Conservation (phyloP, 2,797 vertebrate species). For the Emydoidea blandingii region DNA sequence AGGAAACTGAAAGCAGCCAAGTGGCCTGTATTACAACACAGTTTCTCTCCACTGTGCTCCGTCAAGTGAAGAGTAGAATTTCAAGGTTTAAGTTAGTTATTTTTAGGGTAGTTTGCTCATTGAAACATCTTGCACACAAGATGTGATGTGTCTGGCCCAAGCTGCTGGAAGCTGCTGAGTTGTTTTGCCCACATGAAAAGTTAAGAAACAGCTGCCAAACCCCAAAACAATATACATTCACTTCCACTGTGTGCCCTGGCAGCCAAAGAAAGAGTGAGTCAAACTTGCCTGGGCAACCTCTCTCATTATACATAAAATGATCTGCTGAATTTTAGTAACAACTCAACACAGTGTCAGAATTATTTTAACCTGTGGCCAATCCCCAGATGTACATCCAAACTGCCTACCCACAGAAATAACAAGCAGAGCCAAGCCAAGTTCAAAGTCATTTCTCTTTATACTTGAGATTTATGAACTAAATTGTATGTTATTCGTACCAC, state of each 20-base stretch:
- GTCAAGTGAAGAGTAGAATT: background rate
- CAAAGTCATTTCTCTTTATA: conserved; percentile 52
- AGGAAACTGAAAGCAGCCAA: background rate
- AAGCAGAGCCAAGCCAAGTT: conserved; percentile 57
- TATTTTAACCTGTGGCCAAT: conserved; percentile 68
- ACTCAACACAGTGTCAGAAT: conserved; percentile 19
- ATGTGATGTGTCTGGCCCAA: background rate
- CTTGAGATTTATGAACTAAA: conserved; percentile 37
- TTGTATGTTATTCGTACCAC: conserved; percentile 56
- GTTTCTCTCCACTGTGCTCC: background rate
- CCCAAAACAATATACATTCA: conserved; percentile 40
- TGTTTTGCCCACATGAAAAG: conserved; percentile 18
- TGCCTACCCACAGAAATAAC: conserved; percentile 62
- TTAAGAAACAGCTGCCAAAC: conserved; percentile 39
- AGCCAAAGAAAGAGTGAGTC: conserved; percentile 14
- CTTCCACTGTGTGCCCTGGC: conserved; percentile 34
- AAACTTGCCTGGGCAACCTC: conserved; percentile 38
- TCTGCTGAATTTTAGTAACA: conserved; percentile 50
- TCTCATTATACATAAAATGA: conserved; percentile 44
- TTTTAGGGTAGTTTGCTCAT: background rate
- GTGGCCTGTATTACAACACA: background rate
- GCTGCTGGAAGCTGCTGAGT: background rate
- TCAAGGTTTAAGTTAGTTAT: background rate
- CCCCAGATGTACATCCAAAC: conserved; percentile 33
- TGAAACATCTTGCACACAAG: background rate